Evolutionary conservation across 2,113 vertebrate species (phyloP).

Genomic region (Melanostigma gelatinosum): DNA sequence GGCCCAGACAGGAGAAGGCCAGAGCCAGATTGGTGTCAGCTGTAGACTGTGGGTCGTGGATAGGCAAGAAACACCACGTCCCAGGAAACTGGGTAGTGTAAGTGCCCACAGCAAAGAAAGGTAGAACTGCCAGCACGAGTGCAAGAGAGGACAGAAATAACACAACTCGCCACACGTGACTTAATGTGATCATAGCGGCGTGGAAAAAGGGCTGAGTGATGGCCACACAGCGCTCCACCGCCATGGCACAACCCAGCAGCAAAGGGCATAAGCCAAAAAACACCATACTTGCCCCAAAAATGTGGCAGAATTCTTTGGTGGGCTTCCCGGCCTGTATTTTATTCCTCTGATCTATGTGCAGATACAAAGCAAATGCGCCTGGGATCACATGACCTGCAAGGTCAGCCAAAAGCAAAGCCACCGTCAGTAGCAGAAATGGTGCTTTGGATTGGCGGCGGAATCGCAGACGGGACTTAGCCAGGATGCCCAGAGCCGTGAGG

Average conservation of each 20-base stretch:
- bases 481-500: slow-evolving; percentile 83
- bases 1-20: slow-evolving; percentile 85
- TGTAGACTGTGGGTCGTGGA: slow-evolving; percentile 58
- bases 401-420: slow-evolving; percentile 85
- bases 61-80: slow-evolving; percentile 88
- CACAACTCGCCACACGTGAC: slow-evolving; percentile 73
- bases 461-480: slow-evolving; percentile 77
- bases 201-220: slow-evolving; percentile 87
- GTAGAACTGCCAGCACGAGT: slow-evolving; percentile 82
- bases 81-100: slow-evolving; percentile 82
- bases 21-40: slow-evolving; percentile 78
- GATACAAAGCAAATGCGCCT: slow-evolving; percentile 84
- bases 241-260: slow-evolving; percentile 87
- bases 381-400: slow-evolving; percentile 87
- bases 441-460: slow-evolving; percentile 78
- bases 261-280: slow-evolving; percentile 88
- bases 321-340: slow-evolving; percentile 31
- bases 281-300: slow-evolving; percentile 88
- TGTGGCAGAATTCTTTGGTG: slow-evolving; percentile 76
- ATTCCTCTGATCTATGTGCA: slow-evolving; percentile 71
- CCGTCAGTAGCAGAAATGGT: slow-evolving; percentile 85
- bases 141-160: slow-evolving; percentile 73
- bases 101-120: slow-evolving; percentile 79
- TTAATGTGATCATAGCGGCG: slow-evolving; percentile 74
- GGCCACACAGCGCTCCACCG: slow-evolving; percentile 87